Evolutionary conservation across 2,888 invertebrate genomes (phyloP), one percentile per base, ranked within the genome.

Genomic region (Platypus cylindrus): DNA sequence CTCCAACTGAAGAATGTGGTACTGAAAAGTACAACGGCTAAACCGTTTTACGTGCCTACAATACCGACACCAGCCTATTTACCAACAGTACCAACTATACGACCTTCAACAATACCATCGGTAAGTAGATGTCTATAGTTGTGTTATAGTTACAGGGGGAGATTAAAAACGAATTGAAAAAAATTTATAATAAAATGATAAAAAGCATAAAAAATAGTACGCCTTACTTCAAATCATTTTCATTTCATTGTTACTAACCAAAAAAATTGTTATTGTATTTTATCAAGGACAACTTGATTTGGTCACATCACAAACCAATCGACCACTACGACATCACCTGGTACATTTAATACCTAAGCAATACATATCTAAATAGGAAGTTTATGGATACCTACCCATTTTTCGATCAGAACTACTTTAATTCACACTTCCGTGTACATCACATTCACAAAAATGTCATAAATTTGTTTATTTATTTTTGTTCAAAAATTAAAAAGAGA

Each of bases 41-140:
- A 67, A 49, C 71, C 74, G 31, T 66, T 66, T 52, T 75, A 75
- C 58, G 66, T 70, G 56, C 70, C 75, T 39, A 75, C 75, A 40
- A 71, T 75, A 48, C 75, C 75, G 30, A 50, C 54, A 3, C 48
- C 73, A 32, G 67, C 66, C 50, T 75, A 75, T 56, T 64, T 70
- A 55, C 70, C 75, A 36, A 75, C 75, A 38, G 69, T 75, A 49
- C 75, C 75, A 31, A 48, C 53, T 3, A 37, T 55, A 3, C 47
- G 45, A n/a, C 46, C 50, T 16, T 20, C 20, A 20, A 20, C 9
- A 7, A 5, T 7, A 20, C 20, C 9, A 7, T 20, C 20, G 20
- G 5, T 7, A 20, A 20, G 9, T 7, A 20, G 20, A 20, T 20
- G 20, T 20, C 5, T 20, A 20, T 7, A 20, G 20, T 20, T 7